phyloP scores from a whole-genome alignment of 2,113 vertebrate species.

The Fregetta grallaria region DNA sequence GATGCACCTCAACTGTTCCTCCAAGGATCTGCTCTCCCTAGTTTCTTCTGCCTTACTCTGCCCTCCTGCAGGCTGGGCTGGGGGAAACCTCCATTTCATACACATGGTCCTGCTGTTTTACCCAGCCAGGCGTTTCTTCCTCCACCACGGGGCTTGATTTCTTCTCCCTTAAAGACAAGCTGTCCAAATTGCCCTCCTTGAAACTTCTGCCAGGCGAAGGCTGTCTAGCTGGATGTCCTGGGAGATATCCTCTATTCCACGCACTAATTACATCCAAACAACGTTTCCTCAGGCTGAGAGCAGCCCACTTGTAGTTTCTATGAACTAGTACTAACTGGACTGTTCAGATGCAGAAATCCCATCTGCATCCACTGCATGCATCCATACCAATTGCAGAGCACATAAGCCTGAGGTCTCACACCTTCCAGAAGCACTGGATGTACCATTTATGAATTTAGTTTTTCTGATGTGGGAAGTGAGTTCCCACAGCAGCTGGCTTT shows the following conservation, averaged over 20 bases:
- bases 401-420: not conserved
- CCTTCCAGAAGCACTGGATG: not conserved
- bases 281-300: not conserved
- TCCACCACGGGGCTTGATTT: not conserved
- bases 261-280: no score
- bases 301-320: not conserved
- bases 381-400: not conserved
- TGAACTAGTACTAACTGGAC: not conserved
- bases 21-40: not conserved
- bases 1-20: not conserved
- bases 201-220: not conserved
- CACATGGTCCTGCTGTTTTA: fast-evolving
- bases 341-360: not conserved
- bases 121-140: not conserved
- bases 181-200: not conserved
- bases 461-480: not conserved
- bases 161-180: not conserved
- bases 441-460: not conserved
- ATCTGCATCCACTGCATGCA: not conserved
- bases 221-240: not conserved
- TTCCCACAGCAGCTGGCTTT: not conserved
- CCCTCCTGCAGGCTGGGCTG: no score
- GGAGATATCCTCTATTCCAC: not conserved
- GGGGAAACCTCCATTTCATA: not conserved
- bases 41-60: not conserved